Evolutionary conservation across 2,113 vertebrate genomes (phyloP).

Genomic region (Spea multiplicata): DNA sequence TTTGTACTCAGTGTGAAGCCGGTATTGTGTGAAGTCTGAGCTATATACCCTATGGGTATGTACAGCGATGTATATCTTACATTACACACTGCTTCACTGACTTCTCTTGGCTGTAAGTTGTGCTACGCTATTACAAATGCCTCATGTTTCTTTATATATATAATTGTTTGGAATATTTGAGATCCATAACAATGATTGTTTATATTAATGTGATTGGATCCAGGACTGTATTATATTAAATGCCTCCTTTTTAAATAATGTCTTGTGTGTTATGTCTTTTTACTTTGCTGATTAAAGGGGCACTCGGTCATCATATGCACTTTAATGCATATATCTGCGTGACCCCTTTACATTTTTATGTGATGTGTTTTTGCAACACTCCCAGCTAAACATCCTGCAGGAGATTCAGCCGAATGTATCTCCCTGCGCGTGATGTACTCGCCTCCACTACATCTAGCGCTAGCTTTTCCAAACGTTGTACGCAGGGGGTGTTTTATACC

Average conservation of each 20-base stretch:
- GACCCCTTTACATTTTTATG: too few relatives aligned
- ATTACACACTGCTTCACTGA: background rate
- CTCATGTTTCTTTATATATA: background rate
- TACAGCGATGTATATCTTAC: background rate
- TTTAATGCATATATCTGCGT: too few relatives aligned
- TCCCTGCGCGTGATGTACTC: too few relatives aligned
- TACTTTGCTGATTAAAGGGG: background rate
- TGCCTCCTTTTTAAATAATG: background rate
- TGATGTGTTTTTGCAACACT: too few relatives aligned
- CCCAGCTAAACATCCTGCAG: too few relatives aligned
- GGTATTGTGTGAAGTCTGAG: background rate
- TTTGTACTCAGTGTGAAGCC: background rate
- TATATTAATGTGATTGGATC: background rate
- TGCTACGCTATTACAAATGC: background rate
- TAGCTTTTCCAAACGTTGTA: too few relatives aligned
- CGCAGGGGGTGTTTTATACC: too few relatives aligned
- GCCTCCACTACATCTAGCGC: too few relatives aligned
- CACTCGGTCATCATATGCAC: too few relatives aligned
- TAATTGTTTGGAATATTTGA: background rate
- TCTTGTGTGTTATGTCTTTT: background rate
- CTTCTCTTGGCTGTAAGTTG: background rate
- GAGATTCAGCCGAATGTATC: too few relatives aligned
- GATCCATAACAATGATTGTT: background rate
- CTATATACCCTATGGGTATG: conserved; percentile 43
- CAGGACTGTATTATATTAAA: conserved; percentile 1